phyloP scores from a whole-genome alignment of 2,888 invertebrate species.

The Ophonus ardosiacus region DNA sequence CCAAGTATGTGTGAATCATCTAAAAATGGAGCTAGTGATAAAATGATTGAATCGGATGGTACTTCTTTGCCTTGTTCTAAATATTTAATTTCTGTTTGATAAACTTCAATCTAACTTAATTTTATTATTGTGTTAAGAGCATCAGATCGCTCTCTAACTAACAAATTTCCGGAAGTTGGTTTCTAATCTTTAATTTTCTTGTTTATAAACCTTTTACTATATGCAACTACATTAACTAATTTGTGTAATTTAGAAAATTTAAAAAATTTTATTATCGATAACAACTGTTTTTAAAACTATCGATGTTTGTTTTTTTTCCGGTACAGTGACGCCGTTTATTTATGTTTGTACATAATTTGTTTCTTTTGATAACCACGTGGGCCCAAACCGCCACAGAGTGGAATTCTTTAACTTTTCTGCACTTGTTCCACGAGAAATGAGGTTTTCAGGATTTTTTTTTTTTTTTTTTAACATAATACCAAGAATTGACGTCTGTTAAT shows the following conservation, averaged over 20 bases:
- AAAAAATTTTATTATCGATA: slow-evolving; percentile 46
- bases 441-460: slow-evolving; percentile 66
- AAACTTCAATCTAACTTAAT: too few species aligned
- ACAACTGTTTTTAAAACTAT: slow-evolving; percentile 45
- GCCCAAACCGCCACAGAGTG: slow-evolving; percentile 64
- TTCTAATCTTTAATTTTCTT: slow-evolving; percentile 24
- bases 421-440: slow-evolving; percentile 64
- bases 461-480: slow-evolving; percentile 63
- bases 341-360: neutral
- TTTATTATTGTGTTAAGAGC: slow-evolving; percentile 39
- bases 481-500: slow-evolving; percentile 38
- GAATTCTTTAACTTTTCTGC: slow-evolving; percentile 56
- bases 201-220: neutral
- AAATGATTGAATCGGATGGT: slow-evolving; percentile 19
- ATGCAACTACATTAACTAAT: slow-evolving; percentile 47
- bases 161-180: slow-evolving; percentile 1
- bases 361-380: slow-evolving; percentile 58
- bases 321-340: neutral
- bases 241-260: slow-evolving; percentile 44
- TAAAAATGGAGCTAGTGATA: slow-evolving; percentile 56
- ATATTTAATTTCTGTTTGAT: too few species aligned
- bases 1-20: slow-evolving; percentile 64
- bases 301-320: neutral
- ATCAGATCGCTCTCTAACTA: slow-evolving; percentile 57
- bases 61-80: slow-evolving; percentile 39